Conservation (phyloP, 1,140 invertebrate genomes). For the Myzus persicae region DNA sequence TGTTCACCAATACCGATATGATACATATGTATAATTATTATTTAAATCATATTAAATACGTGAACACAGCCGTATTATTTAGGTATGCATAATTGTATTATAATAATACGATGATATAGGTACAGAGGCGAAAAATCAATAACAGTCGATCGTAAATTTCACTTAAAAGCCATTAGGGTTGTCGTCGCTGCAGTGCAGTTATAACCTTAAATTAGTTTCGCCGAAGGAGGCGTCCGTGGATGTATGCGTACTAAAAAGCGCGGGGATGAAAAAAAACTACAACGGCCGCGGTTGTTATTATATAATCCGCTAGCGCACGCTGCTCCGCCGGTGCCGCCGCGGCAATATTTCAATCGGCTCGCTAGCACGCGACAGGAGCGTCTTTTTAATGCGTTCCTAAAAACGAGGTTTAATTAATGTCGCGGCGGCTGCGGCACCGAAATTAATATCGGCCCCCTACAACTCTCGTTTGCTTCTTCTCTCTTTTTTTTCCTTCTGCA, state of each 20-base stretch:
- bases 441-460: constrained; percentile 53
- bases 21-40: too few species aligned
- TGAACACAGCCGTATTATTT: too few species aligned
- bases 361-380: constrained; percentile 54
- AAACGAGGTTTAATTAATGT: constrained; percentile 59
- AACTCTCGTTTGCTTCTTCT: constrained; percentile 27
- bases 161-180: constrained; percentile 49
- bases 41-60: too few species aligned
- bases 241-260: not conserved
- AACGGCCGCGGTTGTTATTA: constrained; percentile 52
- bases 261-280: constrained; percentile 21
- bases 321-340: constrained; percentile 19
- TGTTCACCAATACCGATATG: too few species aligned
- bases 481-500: not conserved
- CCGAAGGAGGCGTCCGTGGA: not conserved
- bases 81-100: not conserved
- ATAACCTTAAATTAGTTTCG: constrained; percentile 53
- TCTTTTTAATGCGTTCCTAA: constrained; percentile 58
- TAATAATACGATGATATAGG: not conserved
- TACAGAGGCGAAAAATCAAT: not conserved
- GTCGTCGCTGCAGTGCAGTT: constrained; percentile 17
- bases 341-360: constrained; percentile 57
- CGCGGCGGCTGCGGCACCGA: constrained; percentile 50
- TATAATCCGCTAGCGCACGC: constrained; percentile 51
- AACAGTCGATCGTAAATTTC: constrained; percentile 53